Evolutionary conservation across 2,888 invertebrate genomes (phyloP), one percentile per base, ranked within the genome.

Genomic region (Xanthia togata): DNA sequence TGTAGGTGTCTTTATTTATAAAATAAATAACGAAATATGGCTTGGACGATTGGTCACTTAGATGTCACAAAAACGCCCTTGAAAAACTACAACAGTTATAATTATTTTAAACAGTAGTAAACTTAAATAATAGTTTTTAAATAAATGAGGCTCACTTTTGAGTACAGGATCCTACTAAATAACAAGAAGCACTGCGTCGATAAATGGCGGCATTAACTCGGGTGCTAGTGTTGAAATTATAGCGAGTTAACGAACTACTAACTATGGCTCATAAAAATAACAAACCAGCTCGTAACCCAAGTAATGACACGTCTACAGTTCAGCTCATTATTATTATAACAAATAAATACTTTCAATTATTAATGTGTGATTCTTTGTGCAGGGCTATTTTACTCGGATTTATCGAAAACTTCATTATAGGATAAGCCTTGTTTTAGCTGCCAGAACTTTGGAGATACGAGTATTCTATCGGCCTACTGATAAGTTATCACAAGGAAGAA

Each of bases 261-360:
- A 84, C 73, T 77, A 67, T 68, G 14, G 8, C 75, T 81, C 80
- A 71, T 88, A 84, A 84, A 88, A 78, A 73, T 82, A 80, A 78
- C 70, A 69, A 87, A 88, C 76, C 64, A 78, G 79, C 50, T 76
- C 69, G 83, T 83, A 80, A 78, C 62, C n/a, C 55, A 62, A 20
- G 67, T 88, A 85, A 85, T 83, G 71, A 74, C 70, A 83, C 11
- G 79, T 70, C 78, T 77, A 38, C 68, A 72, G 68, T 70, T 70
- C 63, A 35, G n/a, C 60, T 70, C 31, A 73, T 75, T 73, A 70
- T 64, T 57, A 50, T 73, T 70, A 70, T 72, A 53, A 44, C 35
- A 23, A 55, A 72, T 79, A 64, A 68, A 82, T 73, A 70, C 2
- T 73, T 81, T 78, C 20, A 70, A 75, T 63, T 35, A 75, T 63